Evolutionary conservation across 2,797 vertebrate species (phyloP).

Genomic region (Poeciliopsis infans): DNA sequence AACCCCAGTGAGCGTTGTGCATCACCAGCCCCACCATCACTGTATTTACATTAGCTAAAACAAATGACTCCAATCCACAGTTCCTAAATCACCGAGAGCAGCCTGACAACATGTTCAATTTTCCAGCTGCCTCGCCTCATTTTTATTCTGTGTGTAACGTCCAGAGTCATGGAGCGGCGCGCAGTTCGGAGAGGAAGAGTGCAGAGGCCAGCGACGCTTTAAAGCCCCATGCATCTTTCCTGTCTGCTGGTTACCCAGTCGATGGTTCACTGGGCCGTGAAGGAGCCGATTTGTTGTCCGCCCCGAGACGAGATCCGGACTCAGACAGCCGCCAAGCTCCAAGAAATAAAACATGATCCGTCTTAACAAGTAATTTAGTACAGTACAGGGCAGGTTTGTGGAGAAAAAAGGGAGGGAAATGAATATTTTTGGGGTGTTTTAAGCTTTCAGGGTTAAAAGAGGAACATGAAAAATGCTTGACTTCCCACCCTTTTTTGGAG

Average conservation of each 20-base stretch:
- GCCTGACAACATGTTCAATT: constrained; percentile 70
- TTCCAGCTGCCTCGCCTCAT: constrained; percentile 70
- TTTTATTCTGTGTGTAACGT: constrained; percentile 67
- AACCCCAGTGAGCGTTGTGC: constrained; percentile 55
- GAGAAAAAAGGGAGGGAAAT: not conserved
- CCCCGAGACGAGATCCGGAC: constrained; percentile 32
- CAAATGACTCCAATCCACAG: constrained; percentile 59
- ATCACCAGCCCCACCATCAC: constrained; percentile 41
- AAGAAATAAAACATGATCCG: constrained; percentile 25
- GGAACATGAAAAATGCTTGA: not conserved
- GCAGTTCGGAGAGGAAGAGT: constrained; percentile 8
- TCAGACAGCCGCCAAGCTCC: constrained; percentile 19
- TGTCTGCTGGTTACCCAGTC: constrained; percentile 67
- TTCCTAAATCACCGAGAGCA: constrained; percentile 64
- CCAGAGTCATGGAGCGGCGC: constrained; percentile 60
- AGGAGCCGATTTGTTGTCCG: constrained; percentile 68
- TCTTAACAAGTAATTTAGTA: constrained; percentile 51
- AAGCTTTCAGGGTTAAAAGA: not conserved
- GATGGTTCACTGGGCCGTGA: constrained; percentile 69
- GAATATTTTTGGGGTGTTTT: not conserved
- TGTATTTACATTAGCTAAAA: constrained; percentile 67
- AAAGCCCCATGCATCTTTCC: constrained; percentile 67
- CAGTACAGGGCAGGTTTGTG: constrained; percentile 35
- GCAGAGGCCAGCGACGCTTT: constrained; percentile 48
- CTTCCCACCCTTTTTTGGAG: not conserved